Percentiles rank a stretch among this genome's conserved stretches.
phyloP scores from a whole-genome alignment of 35 echinoderm and acorn worm species.

The Lytechinus pictus region DNA sequence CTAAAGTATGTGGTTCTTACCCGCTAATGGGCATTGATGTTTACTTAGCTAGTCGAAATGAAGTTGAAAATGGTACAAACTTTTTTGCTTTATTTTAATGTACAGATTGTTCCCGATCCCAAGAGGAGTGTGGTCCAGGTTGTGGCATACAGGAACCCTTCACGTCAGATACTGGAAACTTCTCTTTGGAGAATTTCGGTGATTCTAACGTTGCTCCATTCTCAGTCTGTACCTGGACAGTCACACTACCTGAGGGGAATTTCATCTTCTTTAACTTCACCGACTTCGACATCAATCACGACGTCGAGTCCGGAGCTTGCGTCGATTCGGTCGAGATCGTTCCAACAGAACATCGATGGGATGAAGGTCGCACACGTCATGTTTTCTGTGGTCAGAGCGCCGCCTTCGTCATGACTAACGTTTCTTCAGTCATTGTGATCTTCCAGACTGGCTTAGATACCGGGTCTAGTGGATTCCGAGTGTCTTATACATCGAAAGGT shows the following conservation, averaged over 20 bases:
- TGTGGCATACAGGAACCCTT: constrained; percentile 66
- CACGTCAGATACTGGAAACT: constrained; percentile 56
- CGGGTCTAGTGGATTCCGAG: constrained; percentile 73
- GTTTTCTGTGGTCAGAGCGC: constrained; percentile 67
- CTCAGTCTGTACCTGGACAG: constrained; percentile 76
- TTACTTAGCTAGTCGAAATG: too few species aligned
- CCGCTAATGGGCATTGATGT: too few species aligned
- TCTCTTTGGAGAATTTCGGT: constrained; percentile 57
- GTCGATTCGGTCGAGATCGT: constrained; percentile 68
- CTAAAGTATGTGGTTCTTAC: too few species aligned
- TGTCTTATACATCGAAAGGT: constrained; percentile 75
- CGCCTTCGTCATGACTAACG: constrained; percentile 65
- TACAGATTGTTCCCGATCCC: constrained; percentile 63
- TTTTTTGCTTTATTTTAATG: neutral
- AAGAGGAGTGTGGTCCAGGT: constrained; percentile 67
- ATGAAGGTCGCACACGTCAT: constrained; percentile 37
- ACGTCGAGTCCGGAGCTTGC: constrained; percentile 52
- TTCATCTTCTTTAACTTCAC: constrained; percentile 81
- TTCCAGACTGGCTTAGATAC: constrained; percentile 80
- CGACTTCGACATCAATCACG: constrained; percentile 59
- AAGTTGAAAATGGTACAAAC: too few species aligned
- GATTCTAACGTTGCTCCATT: constrained; percentile 57
- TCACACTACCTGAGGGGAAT: constrained; percentile 59
- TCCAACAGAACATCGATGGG: neutral
- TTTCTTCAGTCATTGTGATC: constrained; percentile 61